Evolutionary conservation across 2,113 vertebrate species (phyloP).

Genomic region (Paramisgurnus dabryanus): DNA sequence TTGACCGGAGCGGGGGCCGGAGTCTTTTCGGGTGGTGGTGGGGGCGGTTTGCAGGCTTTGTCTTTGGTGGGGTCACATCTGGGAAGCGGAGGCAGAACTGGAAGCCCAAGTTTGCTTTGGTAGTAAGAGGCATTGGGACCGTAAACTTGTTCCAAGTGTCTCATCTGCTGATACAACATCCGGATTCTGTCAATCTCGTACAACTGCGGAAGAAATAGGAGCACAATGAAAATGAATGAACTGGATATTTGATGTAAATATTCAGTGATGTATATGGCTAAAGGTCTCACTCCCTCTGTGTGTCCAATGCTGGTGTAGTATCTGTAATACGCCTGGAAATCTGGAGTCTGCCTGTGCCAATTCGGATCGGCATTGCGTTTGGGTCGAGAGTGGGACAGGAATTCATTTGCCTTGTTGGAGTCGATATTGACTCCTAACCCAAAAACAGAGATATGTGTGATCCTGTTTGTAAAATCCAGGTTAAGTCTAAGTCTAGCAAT

Average conservation of each 20-base stretch:
- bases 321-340: conserved; percentile 80
- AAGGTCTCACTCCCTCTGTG: conserved; percentile 74
- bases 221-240: neutral
- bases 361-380: conserved; percentile 69
- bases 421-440: conserved; percentile 62
- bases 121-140: conserved; percentile 75
- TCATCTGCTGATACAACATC: conserved; percentile 81
- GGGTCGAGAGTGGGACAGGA: conserved; percentile 70
- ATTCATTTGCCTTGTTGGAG: conserved; percentile 66
- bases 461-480: too few species aligned
- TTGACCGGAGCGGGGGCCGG: conserved; percentile 43
- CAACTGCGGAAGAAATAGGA: conserved; percentile 59
- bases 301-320: conserved; percentile 83
- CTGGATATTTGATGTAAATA: neutral
- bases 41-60: conserved; percentile 67
- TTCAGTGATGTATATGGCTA: neutral
- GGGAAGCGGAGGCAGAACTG: conserved; percentile 41
- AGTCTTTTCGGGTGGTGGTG: conserved; percentile 51
- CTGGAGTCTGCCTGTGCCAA: conserved; percentile 75
- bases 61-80: conserved; percentile 74
- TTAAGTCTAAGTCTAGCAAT: too few species aligned
- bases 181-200: conserved; percentile 80
- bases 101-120: conserved; percentile 74
- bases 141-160: conserved; percentile 72
- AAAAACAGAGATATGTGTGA: neutral